Evolutionary conservation across 2,113 vertebrate species (phyloP).

Genomic region (Ovibos moschatus): DNA sequence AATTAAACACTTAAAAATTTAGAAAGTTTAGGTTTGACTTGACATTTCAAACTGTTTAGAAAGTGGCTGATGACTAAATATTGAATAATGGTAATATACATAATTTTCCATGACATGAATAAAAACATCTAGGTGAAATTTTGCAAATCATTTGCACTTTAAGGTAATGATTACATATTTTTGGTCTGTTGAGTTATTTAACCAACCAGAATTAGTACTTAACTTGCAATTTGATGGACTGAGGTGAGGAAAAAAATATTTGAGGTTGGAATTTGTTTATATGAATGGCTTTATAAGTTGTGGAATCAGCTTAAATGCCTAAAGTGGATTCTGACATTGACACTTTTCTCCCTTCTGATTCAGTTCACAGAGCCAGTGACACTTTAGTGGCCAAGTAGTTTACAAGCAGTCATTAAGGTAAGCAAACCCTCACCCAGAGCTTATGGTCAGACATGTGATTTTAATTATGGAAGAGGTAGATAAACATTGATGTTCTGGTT

Average conservation of each 20-base stretch:
- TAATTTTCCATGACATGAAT: not conserved
- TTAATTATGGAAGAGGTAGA: not conserved
- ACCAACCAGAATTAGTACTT: conserved; percentile 18
- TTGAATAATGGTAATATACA: not conserved
- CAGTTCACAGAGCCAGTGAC: not conserved
- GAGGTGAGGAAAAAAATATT: not conserved
- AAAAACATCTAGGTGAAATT: conserved; percentile 27
- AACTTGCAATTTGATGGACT: conserved; percentile 25
- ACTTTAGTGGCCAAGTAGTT: not conserved
- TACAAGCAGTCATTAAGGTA: conserved; percentile 25
- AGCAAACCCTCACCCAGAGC: not conserved
- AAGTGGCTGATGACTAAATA: conserved; percentile 4
- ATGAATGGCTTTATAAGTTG: conserved; percentile 2
- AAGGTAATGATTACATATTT: not conserved
- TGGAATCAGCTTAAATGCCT: conserved; percentile 17
- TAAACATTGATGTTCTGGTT: not conserved
- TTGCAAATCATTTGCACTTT: conserved; percentile 23
- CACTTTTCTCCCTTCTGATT: not conserved
- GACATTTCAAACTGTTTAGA: conserved; percentile 4
- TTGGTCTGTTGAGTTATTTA: conserved; percentile 28
- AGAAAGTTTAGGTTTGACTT: conserved; percentile 6
- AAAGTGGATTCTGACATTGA: not conserved
- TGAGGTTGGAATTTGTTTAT: conserved; percentile 36
- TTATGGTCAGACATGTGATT: conserved; percentile 27
- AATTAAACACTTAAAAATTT: not conserved